Conservation (phyloP, 2,113 vertebrate genomes). For the Calonectris borealis region DNA sequence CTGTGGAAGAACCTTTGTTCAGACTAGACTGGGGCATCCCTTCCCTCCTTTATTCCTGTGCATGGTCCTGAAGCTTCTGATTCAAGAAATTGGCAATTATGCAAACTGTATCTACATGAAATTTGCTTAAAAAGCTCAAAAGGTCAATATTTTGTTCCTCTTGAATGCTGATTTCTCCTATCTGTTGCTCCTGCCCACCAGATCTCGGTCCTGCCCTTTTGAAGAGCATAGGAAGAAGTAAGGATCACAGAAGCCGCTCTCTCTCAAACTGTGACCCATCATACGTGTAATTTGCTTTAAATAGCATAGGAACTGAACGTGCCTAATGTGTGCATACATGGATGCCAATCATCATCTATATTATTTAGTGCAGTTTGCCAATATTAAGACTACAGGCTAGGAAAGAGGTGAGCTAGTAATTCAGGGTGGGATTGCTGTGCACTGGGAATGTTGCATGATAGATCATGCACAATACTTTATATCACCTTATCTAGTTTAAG, state of each 20-base stretch:
- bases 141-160: neutral
- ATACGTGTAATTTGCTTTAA: neutral
- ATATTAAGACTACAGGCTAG: neutral
- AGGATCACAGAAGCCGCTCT: neutral
- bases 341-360: neutral
- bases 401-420: neutral
- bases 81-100: neutral
- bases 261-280: neutral
- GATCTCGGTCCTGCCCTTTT: neutral
- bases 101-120: neutral
- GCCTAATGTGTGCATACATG: fast-evolving
- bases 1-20: neutral
- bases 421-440: neutral
- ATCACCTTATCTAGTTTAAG: neutral
- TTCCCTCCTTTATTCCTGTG: neutral
- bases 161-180: neutral
- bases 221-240: neutral
- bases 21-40: neutral
- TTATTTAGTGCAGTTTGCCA: neutral
- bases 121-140: neutral
- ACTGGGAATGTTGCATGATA: neutral
- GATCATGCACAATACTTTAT: neutral
- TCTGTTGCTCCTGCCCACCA: neutral
- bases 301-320: neutral
- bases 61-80: neutral